A percentile compares a stretch with the other conserved stretches of the same genome.
Conservation (phyloP, 2,113 vertebrate species). For the Rhinolophus ferrumequinum region DNA sequence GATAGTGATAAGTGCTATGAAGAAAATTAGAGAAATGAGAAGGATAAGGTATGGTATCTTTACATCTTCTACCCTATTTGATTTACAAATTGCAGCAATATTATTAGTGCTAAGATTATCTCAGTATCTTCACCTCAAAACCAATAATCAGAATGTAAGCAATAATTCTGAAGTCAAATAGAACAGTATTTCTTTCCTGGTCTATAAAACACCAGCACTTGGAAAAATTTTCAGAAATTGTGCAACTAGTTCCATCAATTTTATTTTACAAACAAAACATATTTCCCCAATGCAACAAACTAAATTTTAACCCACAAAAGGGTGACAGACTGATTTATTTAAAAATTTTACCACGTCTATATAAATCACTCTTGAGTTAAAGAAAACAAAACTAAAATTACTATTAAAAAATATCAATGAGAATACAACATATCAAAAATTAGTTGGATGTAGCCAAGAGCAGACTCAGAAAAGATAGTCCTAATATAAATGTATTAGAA, state of each 20-base stretch:
- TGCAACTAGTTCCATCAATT: background rate
- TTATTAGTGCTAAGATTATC: background rate
- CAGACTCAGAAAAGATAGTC: background rate
- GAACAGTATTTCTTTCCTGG: background rate
- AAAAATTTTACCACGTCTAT: background rate
- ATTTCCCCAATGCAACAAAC: background rate
- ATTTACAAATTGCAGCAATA: background rate
- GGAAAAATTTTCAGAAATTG: constrained; percentile 6
- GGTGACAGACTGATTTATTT: background rate
- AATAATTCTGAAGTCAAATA: constrained; percentile 18
- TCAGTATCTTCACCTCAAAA: background rate
- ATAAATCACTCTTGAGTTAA: background rate
- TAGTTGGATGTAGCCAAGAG: background rate
- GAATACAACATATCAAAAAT: background rate
- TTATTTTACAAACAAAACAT: constrained; percentile 5
- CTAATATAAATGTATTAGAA: background rate
- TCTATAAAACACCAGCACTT: background rate
- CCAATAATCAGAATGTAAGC: background rate
- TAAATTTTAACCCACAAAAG: background rate
- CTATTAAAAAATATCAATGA: background rate
- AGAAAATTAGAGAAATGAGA: background rate
- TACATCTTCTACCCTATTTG: background rate
- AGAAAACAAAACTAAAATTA: constrained; percentile 6
- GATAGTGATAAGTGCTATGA: background rate
- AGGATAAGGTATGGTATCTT: background rate